A percentile compares a stretch with the other conserved stretches of the same genome.
Conservation (phyloP, 1,140 invertebrate species). For the Orussus abietinus region DNA sequence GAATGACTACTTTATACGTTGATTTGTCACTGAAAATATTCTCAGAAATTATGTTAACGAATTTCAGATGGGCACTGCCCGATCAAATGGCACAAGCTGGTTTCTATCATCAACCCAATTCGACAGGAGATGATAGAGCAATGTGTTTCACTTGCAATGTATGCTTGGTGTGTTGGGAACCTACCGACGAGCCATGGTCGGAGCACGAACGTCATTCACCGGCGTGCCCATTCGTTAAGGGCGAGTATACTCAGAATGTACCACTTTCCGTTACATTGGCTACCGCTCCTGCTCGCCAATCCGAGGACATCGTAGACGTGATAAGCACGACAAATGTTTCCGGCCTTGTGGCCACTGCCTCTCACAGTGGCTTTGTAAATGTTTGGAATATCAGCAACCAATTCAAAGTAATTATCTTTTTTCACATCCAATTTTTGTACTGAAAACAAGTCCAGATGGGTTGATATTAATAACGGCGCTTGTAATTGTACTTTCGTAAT, state of each 20-base stretch:
- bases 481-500: no score
- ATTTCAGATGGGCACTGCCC: constrained; percentile 82
- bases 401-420: constrained; percentile 49
- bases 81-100: constrained; percentile 95
- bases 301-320: constrained; percentile 62
- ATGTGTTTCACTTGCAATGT: constrained; percentile 95
- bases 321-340: constrained; percentile 66
- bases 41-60: background rate
- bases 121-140: constrained; percentile 83
- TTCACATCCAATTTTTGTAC: background rate
- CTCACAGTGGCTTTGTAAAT: constrained; percentile 57
- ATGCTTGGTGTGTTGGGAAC: constrained; percentile 92
- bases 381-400: constrained; percentile 75
- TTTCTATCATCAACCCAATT: constrained; percentile 90
- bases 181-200: constrained; percentile 93
- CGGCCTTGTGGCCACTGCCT: constrained; percentile 59
- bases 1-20: constrained; percentile 9
- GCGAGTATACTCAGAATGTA: constrained; percentile 93
- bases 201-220: constrained; percentile 93
- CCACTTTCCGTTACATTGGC: constrained; percentile 86
- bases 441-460: background rate
- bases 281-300: constrained; percentile 72
- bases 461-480: no score
- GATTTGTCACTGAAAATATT: constrained; percentile 7
- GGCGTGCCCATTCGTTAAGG: constrained; percentile 87